A percentile compares a stretch with the other conserved stretches of the same genome.
Conservation (phyloP, 1,140 invertebrate species). For the Aphis gossypii region DNA sequence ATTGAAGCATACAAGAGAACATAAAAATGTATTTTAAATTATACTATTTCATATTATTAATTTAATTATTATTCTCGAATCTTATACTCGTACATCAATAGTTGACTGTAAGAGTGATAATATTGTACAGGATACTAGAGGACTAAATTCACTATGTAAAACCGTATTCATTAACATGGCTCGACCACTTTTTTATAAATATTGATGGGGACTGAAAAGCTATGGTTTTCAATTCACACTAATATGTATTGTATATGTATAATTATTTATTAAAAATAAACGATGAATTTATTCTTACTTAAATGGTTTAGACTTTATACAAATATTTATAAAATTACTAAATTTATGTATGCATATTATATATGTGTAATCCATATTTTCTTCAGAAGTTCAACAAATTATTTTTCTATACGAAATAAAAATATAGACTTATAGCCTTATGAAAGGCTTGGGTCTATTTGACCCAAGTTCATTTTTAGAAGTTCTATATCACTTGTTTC, state of each 20-base stretch:
- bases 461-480: background rate
- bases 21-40: background rate
- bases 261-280: too few relatives aligned
- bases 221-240: background rate
- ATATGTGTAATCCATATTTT: background rate
- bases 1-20: too few relatives aligned
- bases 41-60: background rate
- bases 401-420: background rate
- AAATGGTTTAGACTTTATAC: too few relatives aligned
- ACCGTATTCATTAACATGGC: background rate
- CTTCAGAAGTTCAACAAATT: background rate
- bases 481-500: background rate
- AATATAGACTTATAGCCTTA: background rate
- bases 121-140: background rate
- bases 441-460: too few relatives aligned
- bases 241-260: background rate
- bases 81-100: background rate
- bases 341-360: too few relatives aligned
- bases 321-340: too few relatives aligned
- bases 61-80: background rate
- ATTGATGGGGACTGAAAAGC: too few relatives aligned
- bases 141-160: background rate
- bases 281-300: too few relatives aligned
- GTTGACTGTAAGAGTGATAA: background rate
- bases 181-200: background rate